Base-by-base conservation (phyloP, 2,888 invertebrate species). In the Liopterus haemorrhoidalis region DNA sequence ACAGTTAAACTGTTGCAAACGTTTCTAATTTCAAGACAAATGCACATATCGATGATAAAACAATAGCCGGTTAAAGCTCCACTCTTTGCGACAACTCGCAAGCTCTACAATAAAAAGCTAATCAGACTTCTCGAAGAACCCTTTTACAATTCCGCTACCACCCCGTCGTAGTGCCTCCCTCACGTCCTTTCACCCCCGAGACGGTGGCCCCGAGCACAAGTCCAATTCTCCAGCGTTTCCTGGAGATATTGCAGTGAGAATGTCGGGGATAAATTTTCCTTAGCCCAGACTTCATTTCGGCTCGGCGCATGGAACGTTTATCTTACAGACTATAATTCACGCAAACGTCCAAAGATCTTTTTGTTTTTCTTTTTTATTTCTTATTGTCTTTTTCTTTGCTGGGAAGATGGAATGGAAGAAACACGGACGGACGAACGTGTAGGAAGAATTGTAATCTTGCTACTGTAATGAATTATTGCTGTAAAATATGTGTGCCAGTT, bases 221-320 rank as follows among this genome's bases (percentile, higher is more conserved):
- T 42, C 37, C 43, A 43, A 43, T 38, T 39, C 39, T 39, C 45
- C 33, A 33, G 32, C 45, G 45, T 32, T 45, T 36, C 36, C 39
- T 39, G 39, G 21, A 45, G 45, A 45, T 45, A 45, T 45, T 45
- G 45, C 45, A 45, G 32, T 33, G 45, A 39, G 45, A 39, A 45
- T 39, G 45, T 39, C 41, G 45, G 32, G 45, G 38, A 45, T 45
- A 45, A 45, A 45, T 45, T 45, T 27, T 20, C 24, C 42, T 33
- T 38, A 45, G 45, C 45, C 39, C 67, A 69, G 78, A 78, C 78
- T 79, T 79, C 79, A 79, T 79, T 79, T 79, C 77, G 78, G 76
- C 74, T 74, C 72, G 73, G 76, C 76, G 76, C 74, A 74, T n/a
- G 73, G 72, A 76, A 75, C 78, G 78, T 78, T 78, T 78, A 78